Base-by-base conservation (phyloP, 2,888 invertebrate genomes). In the Ditula angustiorana region DNA sequence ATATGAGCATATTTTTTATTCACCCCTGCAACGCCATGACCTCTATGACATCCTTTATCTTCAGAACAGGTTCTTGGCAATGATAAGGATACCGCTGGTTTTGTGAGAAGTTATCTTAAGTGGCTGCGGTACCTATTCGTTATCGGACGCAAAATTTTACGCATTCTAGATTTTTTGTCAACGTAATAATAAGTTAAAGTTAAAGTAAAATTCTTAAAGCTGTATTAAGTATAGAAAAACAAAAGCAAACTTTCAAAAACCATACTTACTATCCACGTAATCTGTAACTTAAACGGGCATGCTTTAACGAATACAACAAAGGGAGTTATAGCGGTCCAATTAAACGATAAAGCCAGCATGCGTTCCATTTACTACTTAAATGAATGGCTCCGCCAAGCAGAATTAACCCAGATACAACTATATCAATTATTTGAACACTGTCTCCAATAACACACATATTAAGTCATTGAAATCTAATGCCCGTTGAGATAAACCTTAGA, bases 1-100 rank as follows among this genome's bases (percentile, higher is more conserved):
- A 55, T 58, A 58, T 61, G 58, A 61, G 49, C 37, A 60, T 60
- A 53, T 58, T 65, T 67, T 66, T 62, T 63, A 67, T 61, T 61
- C 55, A 61, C 56, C 61, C 66, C 59, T 64, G 52, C 46, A 57
- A 64, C 50, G 41, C 57, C 13, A 44, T 64, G 53, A 64, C 64
- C 58, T 50, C 57, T 64, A 47, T 52, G 28, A 28, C 28, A 50
- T 63, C 56, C 41, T 30, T 58, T 33, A 62, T 61, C 55, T 37
- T 13, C 2, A 30, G 23, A 63, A 63, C 57, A 52, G 57, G 63
- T 63, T 62, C 30, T 46, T 52, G 23, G 10, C 0, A 16, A 26
- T 11, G 41, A 37, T 37, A 37, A 16, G 4, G 37, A 5, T n/a
- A n/a, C 33, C 33, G 3, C 5, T n/a, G 33, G n/a, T n/a, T 41